phyloP scores from a whole-genome alignment of 1,140 invertebrate species.

The Cydia amplana region DNA sequence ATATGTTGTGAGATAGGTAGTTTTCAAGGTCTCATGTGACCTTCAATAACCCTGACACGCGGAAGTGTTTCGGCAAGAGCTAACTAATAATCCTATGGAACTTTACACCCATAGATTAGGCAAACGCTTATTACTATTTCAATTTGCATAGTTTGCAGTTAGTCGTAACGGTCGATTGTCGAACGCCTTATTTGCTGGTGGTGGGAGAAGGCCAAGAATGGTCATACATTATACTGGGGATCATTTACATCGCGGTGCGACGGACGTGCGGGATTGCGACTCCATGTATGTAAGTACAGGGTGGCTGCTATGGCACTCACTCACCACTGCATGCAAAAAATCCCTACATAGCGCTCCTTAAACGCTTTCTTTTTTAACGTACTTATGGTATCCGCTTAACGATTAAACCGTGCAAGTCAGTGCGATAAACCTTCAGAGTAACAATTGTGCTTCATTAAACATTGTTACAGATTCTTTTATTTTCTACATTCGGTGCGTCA shows the following conservation, averaged over 20 bases:
- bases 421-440: not conserved
- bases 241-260: constrained; percentile 73
- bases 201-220: constrained; percentile 70
- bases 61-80: constrained; percentile 30
- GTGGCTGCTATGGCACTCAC: constrained; percentile 66
- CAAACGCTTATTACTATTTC: constrained; percentile 48
- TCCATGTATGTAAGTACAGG: constrained; percentile 63
- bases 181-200: constrained; percentile 68
- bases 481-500: not conserved
- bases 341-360: constrained; percentile 64
- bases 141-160: constrained; percentile 68
- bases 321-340: constrained; percentile 57
- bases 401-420: constrained; percentile 43
- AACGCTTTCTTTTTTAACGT: constrained; percentile 57
- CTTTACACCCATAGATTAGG: constrained; percentile 4
- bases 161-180: constrained; percentile 71
- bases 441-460: constrained; percentile 1
- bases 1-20: constrained; percentile 31
- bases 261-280: constrained; percentile 65
- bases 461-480: constrained; percentile 5
- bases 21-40: constrained; percentile 22
- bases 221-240: constrained; percentile 76
- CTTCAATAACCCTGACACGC: constrained; percentile 31
- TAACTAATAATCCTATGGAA: constrained; percentile 27
- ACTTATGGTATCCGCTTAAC: constrained; percentile 53